These are phyloP conservation scores for Brienomyrus brachyistius DNA, from an alignment of 2,113 vertebrate species.

Conservation along the genomic window DNA sequence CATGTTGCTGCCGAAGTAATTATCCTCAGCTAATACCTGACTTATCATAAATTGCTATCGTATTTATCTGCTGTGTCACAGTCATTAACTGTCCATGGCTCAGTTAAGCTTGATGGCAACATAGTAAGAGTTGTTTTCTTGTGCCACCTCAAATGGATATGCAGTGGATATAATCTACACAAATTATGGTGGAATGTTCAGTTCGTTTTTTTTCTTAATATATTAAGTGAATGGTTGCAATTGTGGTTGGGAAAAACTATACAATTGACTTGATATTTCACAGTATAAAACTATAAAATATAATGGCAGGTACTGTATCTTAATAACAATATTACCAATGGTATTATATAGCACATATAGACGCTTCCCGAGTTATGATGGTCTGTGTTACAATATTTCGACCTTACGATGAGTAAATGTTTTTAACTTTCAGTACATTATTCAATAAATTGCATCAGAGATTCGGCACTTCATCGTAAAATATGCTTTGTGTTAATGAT, in stretches of 20 bases:
- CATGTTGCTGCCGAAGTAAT: slow-evolving; percentile 9
- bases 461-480: not conserved
- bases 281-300: too few relatives aligned
- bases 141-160: not conserved
- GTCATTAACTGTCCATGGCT: not conserved
- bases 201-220: not conserved
- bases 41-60: not conserved
- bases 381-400: not conserved
- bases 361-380: too few relatives aligned
- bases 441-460: not conserved
- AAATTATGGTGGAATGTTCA: not conserved
- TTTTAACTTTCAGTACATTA: not conserved
- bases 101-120: not conserved
- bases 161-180: not conserved
- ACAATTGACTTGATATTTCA: too few relatives aligned
- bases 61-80: not conserved
- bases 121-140: not conserved
- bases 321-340: too few relatives aligned
- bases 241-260: too few relatives aligned
- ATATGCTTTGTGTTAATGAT: not conserved
- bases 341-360: too few relatives aligned
- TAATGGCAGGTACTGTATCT: too few relatives aligned
- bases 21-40: not conserved
- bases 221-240: not conserved
- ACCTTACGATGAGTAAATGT: not conserved